Evolutionary conservation across 2,113 vertebrate genomes (phyloP).

Genomic region (Atractosteus spatula): DNA sequence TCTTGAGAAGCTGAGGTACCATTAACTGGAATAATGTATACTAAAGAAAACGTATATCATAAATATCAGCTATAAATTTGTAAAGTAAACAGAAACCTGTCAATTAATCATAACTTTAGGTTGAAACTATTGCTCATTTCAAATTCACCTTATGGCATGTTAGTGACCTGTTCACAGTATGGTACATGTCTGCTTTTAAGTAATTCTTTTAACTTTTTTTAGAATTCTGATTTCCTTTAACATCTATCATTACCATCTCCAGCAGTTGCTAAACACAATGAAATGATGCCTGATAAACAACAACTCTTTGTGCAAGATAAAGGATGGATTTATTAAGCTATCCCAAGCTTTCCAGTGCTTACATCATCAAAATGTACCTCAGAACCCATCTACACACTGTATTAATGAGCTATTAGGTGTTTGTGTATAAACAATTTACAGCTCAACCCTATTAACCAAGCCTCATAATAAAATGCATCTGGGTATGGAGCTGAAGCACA

Average conservation of each 20-base stretch:
- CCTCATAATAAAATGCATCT: constrained; percentile 56
- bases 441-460: constrained; percentile 53
- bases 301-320: constrained; percentile 31
- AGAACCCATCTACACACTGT: constrained; percentile 46
- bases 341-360: constrained; percentile 47
- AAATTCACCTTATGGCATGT: no score
- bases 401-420: constrained; percentile 65
- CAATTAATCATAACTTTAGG: no score
- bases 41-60: no score
- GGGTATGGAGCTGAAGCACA: constrained; percentile 37
- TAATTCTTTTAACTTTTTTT: no score
- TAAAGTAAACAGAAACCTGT: no score
- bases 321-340: constrained; percentile 48
- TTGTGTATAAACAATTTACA: constrained; percentile 58
- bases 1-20: no score
- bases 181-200: no score
- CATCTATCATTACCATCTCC: constrained; percentile 10
- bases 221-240: no score
- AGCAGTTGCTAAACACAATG: constrained; percentile 29
- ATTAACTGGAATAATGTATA: no score
- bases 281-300: constrained; percentile 34
- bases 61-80: no score
- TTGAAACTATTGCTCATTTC: no score
- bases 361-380: constrained; percentile 57
- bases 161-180: no score